Conservation (phyloP, 1,140 invertebrate species). For the Delia radicum region DNA sequence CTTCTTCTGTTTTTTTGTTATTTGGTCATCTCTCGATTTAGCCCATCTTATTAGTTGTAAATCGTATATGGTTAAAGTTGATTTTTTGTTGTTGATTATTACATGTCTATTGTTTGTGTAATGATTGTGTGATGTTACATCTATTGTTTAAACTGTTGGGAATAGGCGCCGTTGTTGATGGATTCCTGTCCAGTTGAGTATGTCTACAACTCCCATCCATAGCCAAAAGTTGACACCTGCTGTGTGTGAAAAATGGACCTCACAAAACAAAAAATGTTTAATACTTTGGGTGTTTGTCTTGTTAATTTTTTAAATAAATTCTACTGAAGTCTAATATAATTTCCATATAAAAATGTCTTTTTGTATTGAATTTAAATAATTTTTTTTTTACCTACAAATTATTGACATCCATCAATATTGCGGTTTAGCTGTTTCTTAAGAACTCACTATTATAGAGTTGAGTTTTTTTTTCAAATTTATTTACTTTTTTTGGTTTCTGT, state of each 20-base stretch:
- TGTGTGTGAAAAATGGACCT: conserved; percentile 33
- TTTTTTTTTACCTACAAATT: not conserved
- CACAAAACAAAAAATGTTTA: not conserved
- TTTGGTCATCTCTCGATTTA: too few relatives aligned
- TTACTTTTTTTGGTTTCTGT: too few relatives aligned
- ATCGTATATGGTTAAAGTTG: too few relatives aligned
- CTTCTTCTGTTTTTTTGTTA: not conserved
- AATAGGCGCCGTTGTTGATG: conserved; percentile 54
- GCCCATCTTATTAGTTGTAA: not conserved
- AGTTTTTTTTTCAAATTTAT: not conserved
- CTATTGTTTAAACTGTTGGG: conserved; percentile 23
- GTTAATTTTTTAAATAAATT: not conserved
- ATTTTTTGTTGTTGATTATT: not conserved
- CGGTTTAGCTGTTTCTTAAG: not conserved
- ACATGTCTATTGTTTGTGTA: not conserved
- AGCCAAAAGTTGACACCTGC: conserved; percentile 53
- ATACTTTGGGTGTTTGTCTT: not conserved
- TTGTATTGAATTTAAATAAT: not conserved
- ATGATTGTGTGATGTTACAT: conserved; percentile 21
- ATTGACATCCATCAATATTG: not conserved
- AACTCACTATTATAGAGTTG: not conserved
- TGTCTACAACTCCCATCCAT: conserved; percentile 39
- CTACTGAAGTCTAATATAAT: not conserved
- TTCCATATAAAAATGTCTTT: not conserved
- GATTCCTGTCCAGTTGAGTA: conserved; percentile 37